Percentiles rank a stretch among this genome's conserved stretches.
Conservation (phyloP, 2,797 vertebrate species). For the Semaprochilodus insignis region DNA sequence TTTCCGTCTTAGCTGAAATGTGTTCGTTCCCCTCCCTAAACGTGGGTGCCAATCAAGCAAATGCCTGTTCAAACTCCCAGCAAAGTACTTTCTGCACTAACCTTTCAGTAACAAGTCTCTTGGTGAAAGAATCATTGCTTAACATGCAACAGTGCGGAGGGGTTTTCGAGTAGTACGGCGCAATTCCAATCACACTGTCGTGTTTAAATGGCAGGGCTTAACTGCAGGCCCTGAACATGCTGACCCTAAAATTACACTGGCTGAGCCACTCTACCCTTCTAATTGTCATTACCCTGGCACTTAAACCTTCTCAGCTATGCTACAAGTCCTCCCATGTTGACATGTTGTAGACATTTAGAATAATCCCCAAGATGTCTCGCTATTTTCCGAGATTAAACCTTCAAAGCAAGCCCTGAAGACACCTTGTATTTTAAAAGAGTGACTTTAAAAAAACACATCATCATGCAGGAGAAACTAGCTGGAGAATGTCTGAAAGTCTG, state of each 20-base stretch:
- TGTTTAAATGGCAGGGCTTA: conserved; percentile 66
- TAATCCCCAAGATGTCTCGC: conserved; percentile 78
- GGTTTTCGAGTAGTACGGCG: conserved; percentile 47
- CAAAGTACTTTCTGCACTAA: conserved; percentile 19
- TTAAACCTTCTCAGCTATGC: conserved; percentile 38
- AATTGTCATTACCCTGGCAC: conserved; percentile 53
- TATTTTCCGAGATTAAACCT: conserved; percentile 78
- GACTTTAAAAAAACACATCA: conserved; percentile 65
- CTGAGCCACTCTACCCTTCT: conserved; percentile 40
- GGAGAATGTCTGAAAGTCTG: conserved; percentile 29
- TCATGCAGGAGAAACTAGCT: conserved; percentile 56
- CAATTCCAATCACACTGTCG: conserved; percentile 67
- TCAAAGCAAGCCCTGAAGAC: conserved; percentile 74
- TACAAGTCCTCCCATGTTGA: conserved; percentile 66
- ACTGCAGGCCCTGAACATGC: conserved; percentile 58
- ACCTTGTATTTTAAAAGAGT: conserved; percentile 73
- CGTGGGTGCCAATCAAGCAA: conserved; percentile 41
- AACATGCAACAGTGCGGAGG: conserved; percentile 52
- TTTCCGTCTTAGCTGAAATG: conserved; percentile 17
- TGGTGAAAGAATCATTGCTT: conserved; percentile 43
- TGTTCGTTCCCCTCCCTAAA: conserved; percentile 25
- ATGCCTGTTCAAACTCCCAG: conserved; percentile 9
- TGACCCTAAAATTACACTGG: conserved; percentile 74
- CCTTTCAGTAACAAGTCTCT: conserved; percentile 23
- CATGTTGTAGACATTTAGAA: conserved; percentile 78